Evolutionary conservation across 2,888 invertebrate species (phyloP), one percentile per base, ranked within the genome.

Genomic region (Drosophila antonietae): DNA sequence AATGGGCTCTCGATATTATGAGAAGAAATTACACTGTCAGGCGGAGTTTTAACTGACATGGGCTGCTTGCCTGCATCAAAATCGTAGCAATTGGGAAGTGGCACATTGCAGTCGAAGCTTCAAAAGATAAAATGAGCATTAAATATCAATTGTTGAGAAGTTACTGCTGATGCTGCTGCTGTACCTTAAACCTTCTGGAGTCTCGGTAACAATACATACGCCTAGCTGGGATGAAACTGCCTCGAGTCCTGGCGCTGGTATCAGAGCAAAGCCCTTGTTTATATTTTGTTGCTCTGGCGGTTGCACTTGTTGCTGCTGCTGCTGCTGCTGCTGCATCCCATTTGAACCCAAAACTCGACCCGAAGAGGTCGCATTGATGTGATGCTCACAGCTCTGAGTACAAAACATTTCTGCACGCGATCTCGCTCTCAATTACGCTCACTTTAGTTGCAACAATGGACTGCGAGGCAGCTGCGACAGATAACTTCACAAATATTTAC

Each of bases 101-200:
- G 87, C 9, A 81, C 81, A 53, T 70, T 80, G 60, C 81, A 83
- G 33, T 81, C 87, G 59, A 81, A 68, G 58, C 80, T 81, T 10
- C 3, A 20, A 47, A 23, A 18, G 39, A 31, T 28, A 3, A 14
- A 9, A 46, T n/a, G 18, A 14, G 2, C 6, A 9, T 41, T 35
- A 1, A 18, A 33, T 3, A 6, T 2, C 2, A 14, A 6, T 14
- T 8, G 23, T 3, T 6, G 1, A 44, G 15, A 10, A 31, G n/a
- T 14, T 23, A 2, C 3, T 49, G 4, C 10, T 14, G 1, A 1
- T 39, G 9, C 23, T 39, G 37, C 53, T 41, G 33, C 14, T 43
- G 3, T 71, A 78, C 88, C 71, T 88, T 6, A 85, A 51, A 7
- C 80, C 76, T 28, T 82, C 86, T 4, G 83, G 80, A 8, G 68